These are phyloP conservation scores for Pteria penguin DNA, from an alignment of 2,888 invertebrate species.

Conservation along the genomic window DNA sequence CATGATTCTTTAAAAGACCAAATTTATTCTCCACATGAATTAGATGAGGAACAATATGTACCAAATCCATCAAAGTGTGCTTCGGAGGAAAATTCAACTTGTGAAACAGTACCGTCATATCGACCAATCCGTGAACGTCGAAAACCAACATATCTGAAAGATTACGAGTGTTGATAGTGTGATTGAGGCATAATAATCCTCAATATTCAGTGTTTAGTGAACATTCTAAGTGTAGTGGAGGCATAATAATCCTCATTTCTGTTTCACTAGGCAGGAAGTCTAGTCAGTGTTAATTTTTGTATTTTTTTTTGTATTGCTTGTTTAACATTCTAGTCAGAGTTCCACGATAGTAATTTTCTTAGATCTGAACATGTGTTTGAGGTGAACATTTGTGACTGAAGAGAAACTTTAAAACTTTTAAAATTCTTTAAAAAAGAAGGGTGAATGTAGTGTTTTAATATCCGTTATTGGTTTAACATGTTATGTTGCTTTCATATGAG, in stretches of 20 bases:
- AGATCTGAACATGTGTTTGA: too few species aligned
- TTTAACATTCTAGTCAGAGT: not conserved
- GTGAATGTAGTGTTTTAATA: too few species aligned
- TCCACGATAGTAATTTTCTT: too few species aligned
- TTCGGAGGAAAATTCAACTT: too few species aligned
- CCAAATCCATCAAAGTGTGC: too few species aligned
- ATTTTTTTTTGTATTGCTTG: not conserved
- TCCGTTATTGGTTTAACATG: too few species aligned
- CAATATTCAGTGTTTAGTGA: not conserved
- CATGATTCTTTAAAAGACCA: not conserved
- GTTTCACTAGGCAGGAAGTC: not conserved
- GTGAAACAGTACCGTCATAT: too few species aligned
- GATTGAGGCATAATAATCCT: not conserved
- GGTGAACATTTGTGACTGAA: too few species aligned
- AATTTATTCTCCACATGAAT: not conserved
- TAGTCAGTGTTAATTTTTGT: not conserved
- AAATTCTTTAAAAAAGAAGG: too few species aligned
- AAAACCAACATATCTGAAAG: not conserved
- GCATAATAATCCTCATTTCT: not conserved
- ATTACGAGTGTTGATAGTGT: not conserved
- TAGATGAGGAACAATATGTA: too few species aligned
- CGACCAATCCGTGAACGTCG: not conserved
- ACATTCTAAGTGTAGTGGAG: not conserved
- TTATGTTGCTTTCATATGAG: too few species aligned
- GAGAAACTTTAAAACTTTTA: too few species aligned